Percentiles rank a stretch among this genome's conserved stretches.
Conservation (phyloP, 2,113 vertebrate genomes). For the Boulengerochromis microlepis region DNA sequence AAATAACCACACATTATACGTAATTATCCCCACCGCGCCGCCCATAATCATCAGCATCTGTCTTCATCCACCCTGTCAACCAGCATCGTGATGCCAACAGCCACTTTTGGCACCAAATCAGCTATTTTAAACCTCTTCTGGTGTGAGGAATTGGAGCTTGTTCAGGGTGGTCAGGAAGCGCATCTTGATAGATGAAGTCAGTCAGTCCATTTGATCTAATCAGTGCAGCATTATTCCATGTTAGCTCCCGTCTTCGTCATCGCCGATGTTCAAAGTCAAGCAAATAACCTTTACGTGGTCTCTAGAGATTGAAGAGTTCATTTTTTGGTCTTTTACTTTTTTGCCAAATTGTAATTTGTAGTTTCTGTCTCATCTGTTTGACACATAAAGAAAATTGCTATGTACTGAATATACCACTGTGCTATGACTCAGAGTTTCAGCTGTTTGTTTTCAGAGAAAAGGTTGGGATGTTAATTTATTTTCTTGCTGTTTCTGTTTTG, state of each 20-base stretch:
- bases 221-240: background rate
- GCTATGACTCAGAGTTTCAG: background rate
- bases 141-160: background rate
- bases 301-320: background rate
- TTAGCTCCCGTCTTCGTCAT: background rate
- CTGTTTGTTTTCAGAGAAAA: background rate
- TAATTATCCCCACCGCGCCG: conserved; percentile 55
- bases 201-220: conserved; percentile 6
- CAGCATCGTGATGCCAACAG: conserved; percentile 4
- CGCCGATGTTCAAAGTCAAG: background rate
- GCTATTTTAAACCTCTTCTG: conserved; percentile 27
- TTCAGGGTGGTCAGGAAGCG: conserved; percentile 8
- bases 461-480: background rate
- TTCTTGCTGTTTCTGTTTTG: background rate
- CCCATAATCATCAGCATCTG: conserved; percentile 63
- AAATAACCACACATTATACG: conserved; percentile 55
- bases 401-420: background rate
- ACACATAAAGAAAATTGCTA: background rate
- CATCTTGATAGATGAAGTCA: conserved; percentile 4
- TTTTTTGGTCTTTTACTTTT: background rate
- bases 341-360: background rate
- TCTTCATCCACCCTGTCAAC: conserved; percentile 52
- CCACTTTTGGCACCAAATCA: conserved; percentile 22
- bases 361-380: background rate
- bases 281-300: background rate